These are phyloP conservation scores for Poicephalus gulielmi DNA, from an alignment of 2,113 vertebrate genomes.

Conservation along the genomic window DNA sequence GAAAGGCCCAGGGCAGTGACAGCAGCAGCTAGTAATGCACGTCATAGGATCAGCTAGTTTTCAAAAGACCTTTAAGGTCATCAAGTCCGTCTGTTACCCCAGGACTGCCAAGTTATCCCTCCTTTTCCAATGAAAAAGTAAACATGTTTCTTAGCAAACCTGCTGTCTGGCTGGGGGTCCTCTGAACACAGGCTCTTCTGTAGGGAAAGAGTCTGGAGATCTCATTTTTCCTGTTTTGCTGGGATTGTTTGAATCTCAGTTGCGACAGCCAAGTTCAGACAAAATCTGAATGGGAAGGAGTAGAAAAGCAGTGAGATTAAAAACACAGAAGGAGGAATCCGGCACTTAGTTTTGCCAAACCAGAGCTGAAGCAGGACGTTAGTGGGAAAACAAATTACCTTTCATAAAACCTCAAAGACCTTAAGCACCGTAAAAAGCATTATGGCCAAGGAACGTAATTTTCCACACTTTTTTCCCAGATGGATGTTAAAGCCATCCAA, in stretches of 20 bases:
- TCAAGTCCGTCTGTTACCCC: background rate
- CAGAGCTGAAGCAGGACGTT: background rate
- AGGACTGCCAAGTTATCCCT: background rate
- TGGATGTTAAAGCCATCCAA: background rate
- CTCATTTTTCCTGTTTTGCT: background rate
- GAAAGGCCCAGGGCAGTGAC: background rate
- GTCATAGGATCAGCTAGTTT: background rate
- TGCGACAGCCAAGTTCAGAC: background rate
- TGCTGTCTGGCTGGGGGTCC: fast-evolving
- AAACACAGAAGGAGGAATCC: background rate
- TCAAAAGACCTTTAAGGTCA: background rate
- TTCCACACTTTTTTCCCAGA: background rate
- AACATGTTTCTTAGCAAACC: background rate
- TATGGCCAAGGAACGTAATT: background rate
- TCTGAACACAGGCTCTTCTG: background rate
- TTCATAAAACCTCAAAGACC: background rate
- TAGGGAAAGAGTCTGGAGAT: background rate
- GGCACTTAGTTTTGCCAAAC: background rate
- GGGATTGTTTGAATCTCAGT: fast-evolving
- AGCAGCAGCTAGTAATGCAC: fast-evolving
- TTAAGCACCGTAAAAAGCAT: background rate
- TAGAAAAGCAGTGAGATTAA: background rate
- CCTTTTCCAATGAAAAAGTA: fast-evolving
- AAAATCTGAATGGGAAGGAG: background rate
- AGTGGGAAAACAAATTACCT: background rate